Conservation (phyloP, 2,888 invertebrate species). For the Rhopalosiphum nymphaeae region DNA sequence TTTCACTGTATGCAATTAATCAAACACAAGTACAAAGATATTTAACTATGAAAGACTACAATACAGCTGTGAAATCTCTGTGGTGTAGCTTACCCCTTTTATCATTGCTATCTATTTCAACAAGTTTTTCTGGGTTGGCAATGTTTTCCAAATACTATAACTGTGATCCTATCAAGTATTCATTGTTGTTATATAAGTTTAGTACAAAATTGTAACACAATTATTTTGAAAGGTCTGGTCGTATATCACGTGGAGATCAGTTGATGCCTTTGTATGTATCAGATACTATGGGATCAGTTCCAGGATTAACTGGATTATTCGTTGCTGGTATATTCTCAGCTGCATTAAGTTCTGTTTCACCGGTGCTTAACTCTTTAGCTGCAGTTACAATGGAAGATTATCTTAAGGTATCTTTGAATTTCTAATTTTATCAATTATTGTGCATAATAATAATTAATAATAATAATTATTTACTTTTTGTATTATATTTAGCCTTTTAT, state of each 20-base stretch:
- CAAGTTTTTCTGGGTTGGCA: constrained; percentile 82
- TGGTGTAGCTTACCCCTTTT: constrained; percentile 88
- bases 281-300: constrained; percentile 74
- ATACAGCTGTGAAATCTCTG: constrained; percentile 79
- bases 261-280: constrained; percentile 85
- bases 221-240: constrained; percentile 51
- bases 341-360: constrained; percentile 82
- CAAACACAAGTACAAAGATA: constrained; percentile 80
- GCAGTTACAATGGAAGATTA: constrained; percentile 93
- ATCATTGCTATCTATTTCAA: constrained; percentile 79
- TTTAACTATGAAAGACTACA: constrained; percentile 74
- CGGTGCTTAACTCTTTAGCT: constrained; percentile 89
- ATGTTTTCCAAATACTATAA: constrained; percentile 86
- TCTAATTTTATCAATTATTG: not conserved
- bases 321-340: constrained; percentile 76
- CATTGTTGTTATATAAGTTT: not conserved
- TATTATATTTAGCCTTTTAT: constrained; percentile 69
- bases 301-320: constrained; percentile 89
- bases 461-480: constrained; percentile 7
- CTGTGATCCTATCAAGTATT: constrained; percentile 82
- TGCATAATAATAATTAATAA: too few relatives aligned
- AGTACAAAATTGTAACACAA: not conserved
- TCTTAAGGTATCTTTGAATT: constrained; percentile 73
- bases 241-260: constrained; percentile 68
- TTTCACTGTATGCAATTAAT: constrained; percentile 88